phyloP scores from a whole-genome alignment of 2,888 invertebrate genomes.

The Eupithecia dodoneata region DNA sequence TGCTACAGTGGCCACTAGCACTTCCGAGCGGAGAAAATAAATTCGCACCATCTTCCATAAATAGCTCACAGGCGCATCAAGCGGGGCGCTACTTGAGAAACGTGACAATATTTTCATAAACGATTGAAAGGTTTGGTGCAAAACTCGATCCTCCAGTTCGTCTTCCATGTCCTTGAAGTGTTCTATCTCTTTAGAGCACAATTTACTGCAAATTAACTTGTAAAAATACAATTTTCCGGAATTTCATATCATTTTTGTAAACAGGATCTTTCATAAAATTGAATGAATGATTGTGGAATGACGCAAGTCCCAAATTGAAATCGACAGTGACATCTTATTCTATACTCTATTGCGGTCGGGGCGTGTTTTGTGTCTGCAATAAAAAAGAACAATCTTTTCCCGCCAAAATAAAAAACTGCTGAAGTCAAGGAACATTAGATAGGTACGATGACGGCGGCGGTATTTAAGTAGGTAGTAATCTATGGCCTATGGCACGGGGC shows the following conservation, averaged over 20 bases:
- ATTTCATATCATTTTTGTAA: slow-evolving; percentile 23
- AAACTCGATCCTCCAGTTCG: slow-evolving; percentile 94
- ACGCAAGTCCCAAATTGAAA: neutral
- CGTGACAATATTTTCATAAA: slow-evolving; percentile 94
- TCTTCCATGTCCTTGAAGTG: slow-evolving; percentile 89
- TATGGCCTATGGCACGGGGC: no score
- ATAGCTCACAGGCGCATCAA: slow-evolving; percentile 90
- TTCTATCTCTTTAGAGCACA: neutral
- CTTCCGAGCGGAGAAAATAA: slow-evolving; percentile 92
- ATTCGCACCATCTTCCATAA: slow-evolving; percentile 91
- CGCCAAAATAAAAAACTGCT: no score
- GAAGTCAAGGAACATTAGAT: no score
- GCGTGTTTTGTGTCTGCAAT: no score
- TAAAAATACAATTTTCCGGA: slow-evolving; percentile 18
- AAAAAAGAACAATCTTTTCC: no score
- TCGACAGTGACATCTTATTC: neutral
- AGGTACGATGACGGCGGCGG: no score
- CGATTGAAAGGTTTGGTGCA: slow-evolving; percentile 94
- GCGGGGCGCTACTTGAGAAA: slow-evolving; percentile 90
- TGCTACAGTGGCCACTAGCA: slow-evolving; percentile 88
- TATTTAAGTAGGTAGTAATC: no score
- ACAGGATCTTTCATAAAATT: slow-evolving; percentile 4
- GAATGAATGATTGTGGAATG: neutral
- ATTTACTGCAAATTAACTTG: slow-evolving; percentile 14
- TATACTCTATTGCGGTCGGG: no score